Conservation (phyloP, 2,797 vertebrate genomes). For the Todus mexicanus region DNA sequence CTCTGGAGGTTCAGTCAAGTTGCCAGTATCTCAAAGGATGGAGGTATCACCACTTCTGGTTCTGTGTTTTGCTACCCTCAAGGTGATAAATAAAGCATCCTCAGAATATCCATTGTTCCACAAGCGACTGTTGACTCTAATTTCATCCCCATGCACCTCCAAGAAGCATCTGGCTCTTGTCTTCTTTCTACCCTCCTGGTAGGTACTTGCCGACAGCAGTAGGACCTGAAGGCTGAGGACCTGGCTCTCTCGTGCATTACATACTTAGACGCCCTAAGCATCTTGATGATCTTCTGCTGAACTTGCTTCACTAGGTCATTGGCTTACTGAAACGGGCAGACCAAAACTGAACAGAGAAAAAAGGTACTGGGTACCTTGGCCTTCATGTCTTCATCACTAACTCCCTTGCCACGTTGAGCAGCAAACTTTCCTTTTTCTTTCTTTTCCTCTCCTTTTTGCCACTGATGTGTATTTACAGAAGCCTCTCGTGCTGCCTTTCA, state of each 20-base stretch:
- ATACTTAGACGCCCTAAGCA: not conserved
- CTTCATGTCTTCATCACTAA: not conserved
- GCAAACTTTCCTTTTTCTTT: not conserved
- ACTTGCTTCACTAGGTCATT: not conserved
- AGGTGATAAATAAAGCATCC: not conserved
- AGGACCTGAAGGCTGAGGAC: not conserved
- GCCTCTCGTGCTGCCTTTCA: not conserved
- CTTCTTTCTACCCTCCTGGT: not conserved
- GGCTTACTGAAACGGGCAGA: not conserved
- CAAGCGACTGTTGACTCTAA: not conserved
- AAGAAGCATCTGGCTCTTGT: not conserved
- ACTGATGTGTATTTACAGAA: not conserved
- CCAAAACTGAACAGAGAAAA: not conserved
- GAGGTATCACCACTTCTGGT: not conserved
- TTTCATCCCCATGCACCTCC: not conserved
- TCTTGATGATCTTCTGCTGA: not conserved
- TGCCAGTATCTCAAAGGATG: fast-evolving
- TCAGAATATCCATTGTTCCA: not conserved
- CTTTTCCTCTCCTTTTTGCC: not conserved
- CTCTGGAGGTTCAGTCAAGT: not conserved
- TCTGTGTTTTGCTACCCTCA: not conserved
- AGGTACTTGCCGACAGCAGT: no score
- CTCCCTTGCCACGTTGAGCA: not conserved
- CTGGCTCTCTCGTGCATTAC: not conserved
- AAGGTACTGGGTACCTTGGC: not conserved